Evolutionary conservation across 2,888 invertebrate species (phyloP).

Genomic region (Drosophila crucigera): DNA sequence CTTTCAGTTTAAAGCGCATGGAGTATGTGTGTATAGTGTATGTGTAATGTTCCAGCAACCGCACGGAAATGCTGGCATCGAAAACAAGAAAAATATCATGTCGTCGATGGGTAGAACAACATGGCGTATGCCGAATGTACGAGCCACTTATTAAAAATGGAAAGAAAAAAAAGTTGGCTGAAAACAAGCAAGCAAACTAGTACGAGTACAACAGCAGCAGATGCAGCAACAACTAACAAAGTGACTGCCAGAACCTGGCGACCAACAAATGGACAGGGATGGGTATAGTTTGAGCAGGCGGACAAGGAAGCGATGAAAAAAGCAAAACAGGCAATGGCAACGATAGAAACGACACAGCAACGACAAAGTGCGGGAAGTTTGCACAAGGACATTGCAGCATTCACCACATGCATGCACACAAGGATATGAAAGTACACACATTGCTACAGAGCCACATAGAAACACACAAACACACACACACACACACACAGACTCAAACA

Average conservation of each 20-base stretch:
- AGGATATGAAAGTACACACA: constrained; percentile 69
- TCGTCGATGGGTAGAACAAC: constrained; percentile 53
- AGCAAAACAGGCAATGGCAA: constrained; percentile 44
- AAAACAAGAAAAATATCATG: constrained; percentile 50
- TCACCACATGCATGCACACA: constrained; percentile 80
- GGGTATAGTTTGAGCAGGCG: constrained; percentile 31
- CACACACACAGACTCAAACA: constrained; percentile 25
- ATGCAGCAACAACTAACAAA: constrained; percentile 55
- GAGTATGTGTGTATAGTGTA: neutral
- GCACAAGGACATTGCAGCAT: constrained; percentile 79
- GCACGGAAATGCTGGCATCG: constrained; percentile 36
- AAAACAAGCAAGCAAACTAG: constrained; percentile 41
- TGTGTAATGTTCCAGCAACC: constrained; percentile 29
- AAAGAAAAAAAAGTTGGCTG: constrained; percentile 15
- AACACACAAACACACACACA: constrained; percentile 11
- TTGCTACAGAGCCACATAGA: constrained; percentile 26
- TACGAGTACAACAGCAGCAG: constrained; percentile 38
- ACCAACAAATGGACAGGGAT: constrained; percentile 58
- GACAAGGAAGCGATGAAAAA: constrained; percentile 40
- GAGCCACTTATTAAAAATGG: constrained; percentile 64
- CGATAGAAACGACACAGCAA: constrained; percentile 38
- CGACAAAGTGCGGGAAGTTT: constrained; percentile 80
- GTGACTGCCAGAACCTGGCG: constrained; percentile 49
- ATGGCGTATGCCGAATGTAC: constrained; percentile 67
- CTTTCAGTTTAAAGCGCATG: neutral